Evolutionary conservation across 1,140 invertebrate species (phyloP).

Genomic region (Subanguina moxae): DNA sequence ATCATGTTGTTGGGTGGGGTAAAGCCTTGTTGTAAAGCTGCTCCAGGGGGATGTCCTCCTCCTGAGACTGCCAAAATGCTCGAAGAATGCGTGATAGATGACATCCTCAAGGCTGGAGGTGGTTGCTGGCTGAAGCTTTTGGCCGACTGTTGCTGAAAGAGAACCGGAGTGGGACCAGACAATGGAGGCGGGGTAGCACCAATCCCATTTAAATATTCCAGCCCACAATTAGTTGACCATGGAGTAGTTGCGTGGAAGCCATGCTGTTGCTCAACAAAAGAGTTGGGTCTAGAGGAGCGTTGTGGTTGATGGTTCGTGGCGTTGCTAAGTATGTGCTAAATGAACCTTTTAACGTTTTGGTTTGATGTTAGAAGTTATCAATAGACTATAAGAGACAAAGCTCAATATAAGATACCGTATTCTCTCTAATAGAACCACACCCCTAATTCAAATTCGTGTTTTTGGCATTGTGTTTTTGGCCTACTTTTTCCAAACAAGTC

Average conservation of each 20-base stretch:
- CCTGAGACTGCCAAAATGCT: too few species aligned
- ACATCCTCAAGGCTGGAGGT: background rate
- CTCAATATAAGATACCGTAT: too few species aligned
- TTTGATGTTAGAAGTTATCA: background rate
- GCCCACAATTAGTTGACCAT: background rate
- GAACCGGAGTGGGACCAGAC: background rate
- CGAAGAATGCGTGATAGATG: too few species aligned
- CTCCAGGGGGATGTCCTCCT: background rate
- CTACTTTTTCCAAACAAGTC: too few species aligned
- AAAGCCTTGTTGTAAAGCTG: background rate
- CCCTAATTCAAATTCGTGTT: too few species aligned
- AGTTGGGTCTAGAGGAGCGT: background rate
- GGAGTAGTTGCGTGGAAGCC: conserved; percentile 5
- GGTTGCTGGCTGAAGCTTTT: background rate
- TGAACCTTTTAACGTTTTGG: background rate
- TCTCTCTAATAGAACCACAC: too few species aligned
- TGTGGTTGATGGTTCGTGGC: background rate
- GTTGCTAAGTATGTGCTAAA: conserved; percentile 2
- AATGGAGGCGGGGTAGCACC: background rate
- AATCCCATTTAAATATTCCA: background rate
- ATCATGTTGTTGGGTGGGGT: background rate
- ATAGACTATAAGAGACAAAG: background rate
- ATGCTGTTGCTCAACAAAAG: background rate
- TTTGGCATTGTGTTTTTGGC: too few species aligned
- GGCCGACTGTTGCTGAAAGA: background rate